Base-by-base conservation (phyloP, 2,888 invertebrate species). In the Pyrochroa serraticornis region DNA sequence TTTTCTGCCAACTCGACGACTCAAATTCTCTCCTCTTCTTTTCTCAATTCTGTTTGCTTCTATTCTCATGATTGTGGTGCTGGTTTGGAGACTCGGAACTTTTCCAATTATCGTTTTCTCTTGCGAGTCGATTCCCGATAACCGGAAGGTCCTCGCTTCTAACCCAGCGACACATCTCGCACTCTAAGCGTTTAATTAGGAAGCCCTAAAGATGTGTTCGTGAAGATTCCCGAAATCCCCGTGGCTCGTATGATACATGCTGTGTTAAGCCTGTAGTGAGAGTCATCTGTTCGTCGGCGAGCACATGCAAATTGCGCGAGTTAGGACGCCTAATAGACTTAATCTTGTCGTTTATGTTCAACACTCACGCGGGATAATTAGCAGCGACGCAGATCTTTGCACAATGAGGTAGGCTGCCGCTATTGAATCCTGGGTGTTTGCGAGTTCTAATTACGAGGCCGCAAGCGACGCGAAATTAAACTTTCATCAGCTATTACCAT, bases 271-370 rank as follows among this genome's bases (percentile, higher is more conserved):
- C 49, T 37, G 45, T 47, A 45, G 49, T 54, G 45, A 49, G 44
- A 67, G 69, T 68, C 70, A 67, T 69, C 66, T 67, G 67, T 67
- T 70, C 65, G 62, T 62, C 63, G 65, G 63, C 63, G 60, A 62
- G 63, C 65, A 65, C 68, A 79, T 79, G 79, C 79, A 79, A 79
- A 79, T 79, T 79, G 77, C 75, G 71, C 73, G 76, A 77, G 77
- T 77, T 77, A 75, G 76, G 72, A 76, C 71, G 77, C 78, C 79
- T 79, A 79, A 79, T 79, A 79, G 79, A 76, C 74, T 77, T 79
- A 79, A 79, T 79, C 79, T 79, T 78, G 78, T 79, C 78, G 78
- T 77, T 78, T 77, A 78, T 77, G 79, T 79, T 79, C 77, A 75
- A 78, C 78, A 79, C 77, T 78, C 77, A 73, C 75, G 77, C 75